Evolutionary conservation across 2,113 vertebrate species (phyloP).

Genomic region (Pygoscelis antarcticus): DNA sequence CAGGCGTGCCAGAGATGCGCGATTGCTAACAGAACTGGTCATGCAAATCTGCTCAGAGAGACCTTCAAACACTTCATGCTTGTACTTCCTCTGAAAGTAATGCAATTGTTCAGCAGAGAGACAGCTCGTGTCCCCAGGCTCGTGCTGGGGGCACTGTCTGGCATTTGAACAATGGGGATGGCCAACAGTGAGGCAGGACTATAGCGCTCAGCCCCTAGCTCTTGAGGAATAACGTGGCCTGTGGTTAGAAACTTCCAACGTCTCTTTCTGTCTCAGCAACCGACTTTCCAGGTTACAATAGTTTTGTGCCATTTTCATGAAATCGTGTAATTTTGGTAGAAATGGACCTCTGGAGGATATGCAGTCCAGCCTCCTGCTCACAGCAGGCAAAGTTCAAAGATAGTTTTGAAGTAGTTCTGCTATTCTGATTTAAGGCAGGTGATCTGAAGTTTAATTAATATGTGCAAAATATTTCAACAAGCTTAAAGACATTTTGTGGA

Average conservation of each 20-base stretch:
- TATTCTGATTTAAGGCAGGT: neutral
- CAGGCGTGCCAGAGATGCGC: slow-evolving; percentile 25
- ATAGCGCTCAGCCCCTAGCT: neutral
- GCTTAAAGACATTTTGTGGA: slow-evolving; percentile 28
- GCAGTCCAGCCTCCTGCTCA: neutral
- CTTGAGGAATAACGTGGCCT: neutral
- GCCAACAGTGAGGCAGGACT: neutral
- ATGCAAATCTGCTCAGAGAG: slow-evolving; percentile 37
- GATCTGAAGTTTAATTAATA: slow-evolving; percentile 35
- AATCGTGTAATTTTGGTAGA: neutral
- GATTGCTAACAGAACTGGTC: neutral
- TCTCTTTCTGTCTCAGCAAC: neutral
- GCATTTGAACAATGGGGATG: neutral
- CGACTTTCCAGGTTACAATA: accelerated
- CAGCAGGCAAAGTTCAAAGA: slow-evolving; percentile 7
- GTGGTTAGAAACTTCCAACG: neutral
- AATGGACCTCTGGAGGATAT: neutral
- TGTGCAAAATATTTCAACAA: neutral
- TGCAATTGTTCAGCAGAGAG: neutral
- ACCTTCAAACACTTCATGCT: slow-evolving; percentile 29
- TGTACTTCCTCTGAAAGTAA: neutral
- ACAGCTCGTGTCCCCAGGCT: neutral
- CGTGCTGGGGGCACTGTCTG: neutral
- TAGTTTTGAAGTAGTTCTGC: slow-evolving; percentile 40
- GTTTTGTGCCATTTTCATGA: neutral